Evolutionary conservation across 2,888 invertebrate species (phyloP).

Genomic region (Ochlodes sylvanus): DNA sequence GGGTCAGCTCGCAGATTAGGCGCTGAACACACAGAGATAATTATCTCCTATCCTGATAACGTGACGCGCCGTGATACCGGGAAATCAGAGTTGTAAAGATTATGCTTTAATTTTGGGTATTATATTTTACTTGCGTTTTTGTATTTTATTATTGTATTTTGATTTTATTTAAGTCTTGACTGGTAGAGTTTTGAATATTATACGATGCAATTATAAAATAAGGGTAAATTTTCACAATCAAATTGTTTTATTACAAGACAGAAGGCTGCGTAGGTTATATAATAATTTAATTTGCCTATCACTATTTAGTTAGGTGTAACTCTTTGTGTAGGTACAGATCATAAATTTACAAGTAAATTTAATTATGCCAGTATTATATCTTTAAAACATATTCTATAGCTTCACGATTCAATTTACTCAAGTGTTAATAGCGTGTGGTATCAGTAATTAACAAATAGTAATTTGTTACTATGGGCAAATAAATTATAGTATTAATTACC

Average conservation of each 20-base stretch:
- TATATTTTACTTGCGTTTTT: conserved; percentile 15
- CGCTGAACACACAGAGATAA: conserved; percentile 60
- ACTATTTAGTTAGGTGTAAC: conserved; percentile 4
- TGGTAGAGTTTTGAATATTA: too few species aligned
- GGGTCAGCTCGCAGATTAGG: conserved; percentile 75
- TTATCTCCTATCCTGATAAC: conserved; percentile 53
- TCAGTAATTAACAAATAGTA: conserved; percentile 9
- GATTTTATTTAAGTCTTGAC: not conserved
- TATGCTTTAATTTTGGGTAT: conserved; percentile 38
- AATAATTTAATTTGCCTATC: not conserved
- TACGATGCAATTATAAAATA: too few species aligned
- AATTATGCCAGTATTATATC: not conserved
- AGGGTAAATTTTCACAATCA: not conserved
- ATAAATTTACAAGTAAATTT: conserved; percentile 3
- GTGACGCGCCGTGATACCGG: conserved; percentile 59
- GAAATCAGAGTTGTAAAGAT: conserved; percentile 75
- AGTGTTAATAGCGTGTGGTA: not conserved
- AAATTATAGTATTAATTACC: conserved; percentile 1
- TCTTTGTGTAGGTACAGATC: not conserved
- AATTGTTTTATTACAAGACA: not conserved
- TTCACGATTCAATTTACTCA: conserved; percentile 6
- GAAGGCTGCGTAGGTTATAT: not conserved
- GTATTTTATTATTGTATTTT: not conserved
- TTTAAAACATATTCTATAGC: not conserved
- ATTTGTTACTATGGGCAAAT: conserved; percentile 14